These are phyloP conservation scores for Resseliella maxima DNA, from an alignment of 2,888 invertebrate species.

Conservation along the genomic window DNA sequence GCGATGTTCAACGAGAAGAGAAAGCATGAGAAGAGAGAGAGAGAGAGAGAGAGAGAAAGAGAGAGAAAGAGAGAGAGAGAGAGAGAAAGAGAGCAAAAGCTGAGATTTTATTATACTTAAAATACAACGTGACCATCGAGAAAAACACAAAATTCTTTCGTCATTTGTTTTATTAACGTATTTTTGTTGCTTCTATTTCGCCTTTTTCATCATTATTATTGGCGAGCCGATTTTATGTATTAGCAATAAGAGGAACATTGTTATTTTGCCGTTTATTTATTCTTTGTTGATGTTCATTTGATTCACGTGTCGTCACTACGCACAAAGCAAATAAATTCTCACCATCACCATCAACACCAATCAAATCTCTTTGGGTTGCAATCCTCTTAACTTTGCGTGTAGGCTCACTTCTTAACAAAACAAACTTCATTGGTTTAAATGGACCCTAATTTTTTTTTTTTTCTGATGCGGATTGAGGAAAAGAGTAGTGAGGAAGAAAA, in stretches of 20 bases:
- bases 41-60: too few relatives aligned
- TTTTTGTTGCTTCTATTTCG: neutral
- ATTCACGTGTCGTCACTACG: neutral
- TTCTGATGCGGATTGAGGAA: too few relatives aligned
- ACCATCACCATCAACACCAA: too few relatives aligned
- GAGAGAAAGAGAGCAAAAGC: neutral
- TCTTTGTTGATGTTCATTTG: neutral
- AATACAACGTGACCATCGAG: neutral
- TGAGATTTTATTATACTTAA: slow-evolving; percentile 19
- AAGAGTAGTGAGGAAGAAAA: neutral
- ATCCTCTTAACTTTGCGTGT: neutral
- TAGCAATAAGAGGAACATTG: neutral
- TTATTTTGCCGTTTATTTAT: neutral
- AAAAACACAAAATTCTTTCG: neutral
- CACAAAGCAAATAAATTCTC: neutral
- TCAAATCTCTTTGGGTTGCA: neutral
- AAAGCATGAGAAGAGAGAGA: too few relatives aligned
- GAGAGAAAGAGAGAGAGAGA: too few relatives aligned
- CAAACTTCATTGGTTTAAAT: too few relatives aligned
- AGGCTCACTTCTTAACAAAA: neutral
- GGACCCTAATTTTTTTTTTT: too few relatives aligned
- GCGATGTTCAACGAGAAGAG: too few relatives aligned
- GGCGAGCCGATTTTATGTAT: neutral
- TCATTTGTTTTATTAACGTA: neutral
- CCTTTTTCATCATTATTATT: neutral